Percentiles rank a stretch among this genome's conserved stretches.
Conservation (phyloP, 2,888 invertebrate genomes). For the Chaetoderma sp. region DNA sequence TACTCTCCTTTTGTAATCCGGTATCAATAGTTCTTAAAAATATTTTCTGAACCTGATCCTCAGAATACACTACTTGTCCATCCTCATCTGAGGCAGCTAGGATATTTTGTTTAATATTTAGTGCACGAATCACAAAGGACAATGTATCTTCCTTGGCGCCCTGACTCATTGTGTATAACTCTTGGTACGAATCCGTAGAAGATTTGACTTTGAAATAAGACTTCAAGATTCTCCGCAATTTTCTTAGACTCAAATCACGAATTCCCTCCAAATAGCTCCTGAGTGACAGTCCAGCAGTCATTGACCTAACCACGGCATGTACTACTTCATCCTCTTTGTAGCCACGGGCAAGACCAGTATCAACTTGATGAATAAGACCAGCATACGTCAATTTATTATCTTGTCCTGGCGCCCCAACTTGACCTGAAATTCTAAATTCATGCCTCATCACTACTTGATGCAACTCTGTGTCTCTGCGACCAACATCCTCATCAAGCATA, state of each 20-base stretch:
- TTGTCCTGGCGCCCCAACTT: background rate
- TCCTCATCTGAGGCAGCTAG: background rate
- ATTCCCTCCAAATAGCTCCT: background rate
- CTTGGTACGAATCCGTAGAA: conserved; percentile 1
- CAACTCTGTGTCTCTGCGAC: too few relatives aligned
- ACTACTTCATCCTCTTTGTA: background rate
- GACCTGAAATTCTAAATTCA: background rate
- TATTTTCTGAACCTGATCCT: background rate
- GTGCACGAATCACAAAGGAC: background rate
- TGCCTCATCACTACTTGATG: too few relatives aligned
- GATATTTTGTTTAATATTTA: background rate
- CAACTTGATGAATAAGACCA: background rate
- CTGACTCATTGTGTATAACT: background rate
- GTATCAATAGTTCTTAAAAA: background rate
- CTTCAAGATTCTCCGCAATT: background rate
- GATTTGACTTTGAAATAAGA: background rate
- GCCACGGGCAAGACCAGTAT: background rate
- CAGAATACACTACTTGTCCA: background rate
- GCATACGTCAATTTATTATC: background rate
- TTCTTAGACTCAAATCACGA: background rate
- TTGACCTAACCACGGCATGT: background rate
- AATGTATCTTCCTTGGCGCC: background rate
- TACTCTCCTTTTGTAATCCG: background rate
- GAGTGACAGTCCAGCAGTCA: background rate
- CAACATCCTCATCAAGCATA: too few relatives aligned